These are phyloP conservation scores for Heliconius sara DNA, from an alignment of 2,888 invertebrate genomes.

Conservation along the genomic window DNA sequence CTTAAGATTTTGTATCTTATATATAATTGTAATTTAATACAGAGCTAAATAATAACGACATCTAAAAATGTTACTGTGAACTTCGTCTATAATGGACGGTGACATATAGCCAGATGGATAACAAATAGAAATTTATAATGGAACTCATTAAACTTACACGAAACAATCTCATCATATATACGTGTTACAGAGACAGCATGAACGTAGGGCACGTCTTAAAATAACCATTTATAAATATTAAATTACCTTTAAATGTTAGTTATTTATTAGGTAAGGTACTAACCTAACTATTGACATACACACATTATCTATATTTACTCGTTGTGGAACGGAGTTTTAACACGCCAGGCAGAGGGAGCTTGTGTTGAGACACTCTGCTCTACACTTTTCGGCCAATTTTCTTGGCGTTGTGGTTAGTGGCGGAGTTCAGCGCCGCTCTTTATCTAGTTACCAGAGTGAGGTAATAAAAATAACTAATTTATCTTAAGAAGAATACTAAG, in stretches of 20 bases:
- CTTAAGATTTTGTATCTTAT: background rate
- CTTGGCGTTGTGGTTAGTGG: no score
- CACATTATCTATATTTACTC: no score
- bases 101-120: conserved; percentile 25
- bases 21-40: background rate
- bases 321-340: no score
- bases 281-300: no score
- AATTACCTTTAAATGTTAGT: conserved; percentile 2
- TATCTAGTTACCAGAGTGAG: no score
- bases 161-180: conserved; percentile 17
- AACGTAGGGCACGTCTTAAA: background rate
- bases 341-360: no score
- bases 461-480: no score
- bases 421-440: background rate
- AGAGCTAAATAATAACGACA: background rate
- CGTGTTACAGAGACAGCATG: background rate
- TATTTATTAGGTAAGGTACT: no score
- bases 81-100: conserved; percentile 35
- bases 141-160: conserved; percentile 21
- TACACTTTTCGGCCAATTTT: no score
- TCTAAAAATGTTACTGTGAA: conserved; percentile 30
- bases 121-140: conserved; percentile 37
- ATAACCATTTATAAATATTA: background rate
- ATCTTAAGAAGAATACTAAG: no score
- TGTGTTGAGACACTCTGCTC: no score